A percentile compares a stretch with the other conserved stretches of the same genome.
Conservation (phyloP, 2,797 vertebrate species). For the Mastacembelus armatus region DNA sequence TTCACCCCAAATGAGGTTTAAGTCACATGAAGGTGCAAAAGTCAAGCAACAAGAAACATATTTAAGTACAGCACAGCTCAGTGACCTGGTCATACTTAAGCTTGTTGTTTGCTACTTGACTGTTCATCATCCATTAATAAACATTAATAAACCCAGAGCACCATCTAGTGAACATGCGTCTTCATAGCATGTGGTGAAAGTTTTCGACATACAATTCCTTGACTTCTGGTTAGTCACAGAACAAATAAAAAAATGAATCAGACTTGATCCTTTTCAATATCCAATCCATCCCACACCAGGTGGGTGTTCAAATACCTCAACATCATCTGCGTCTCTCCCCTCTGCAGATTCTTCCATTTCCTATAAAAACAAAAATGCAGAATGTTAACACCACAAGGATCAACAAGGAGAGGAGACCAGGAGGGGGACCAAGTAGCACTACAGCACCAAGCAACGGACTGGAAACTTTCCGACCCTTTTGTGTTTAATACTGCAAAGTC, state of each 20-base stretch:
- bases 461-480: not conserved
- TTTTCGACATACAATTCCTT: not conserved
- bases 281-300: conserved; percentile 39
- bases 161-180: conserved; percentile 69
- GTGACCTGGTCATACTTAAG: not conserved
- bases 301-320: conserved; percentile 91
- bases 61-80: not conserved
- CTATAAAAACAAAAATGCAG: conserved; percentile 94
- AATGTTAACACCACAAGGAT: conserved; percentile 77
- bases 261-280: conserved; percentile 12
- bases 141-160: conserved; percentile 48
- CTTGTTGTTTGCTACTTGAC: not conserved
- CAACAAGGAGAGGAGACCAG: conserved; percentile 1
- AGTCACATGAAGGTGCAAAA: not conserved
- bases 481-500: not conserved
- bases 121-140: not conserved
- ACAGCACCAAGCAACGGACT: not conserved
- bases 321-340: conserved; percentile 92
- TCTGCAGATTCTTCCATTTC: conserved; percentile 98
- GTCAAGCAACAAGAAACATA: not conserved
- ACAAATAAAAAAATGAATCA: conserved; percentile 16
- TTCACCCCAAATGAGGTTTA: not conserved
- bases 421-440: not conserved
- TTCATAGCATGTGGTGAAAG: not conserved
- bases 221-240: conserved; percentile 36